Percentiles rank a stretch among this genome's conserved stretches.
Evolutionary conservation across 2,888 invertebrate species (phyloP).

Genomic region (Liodrosophila aerea): DNA sequence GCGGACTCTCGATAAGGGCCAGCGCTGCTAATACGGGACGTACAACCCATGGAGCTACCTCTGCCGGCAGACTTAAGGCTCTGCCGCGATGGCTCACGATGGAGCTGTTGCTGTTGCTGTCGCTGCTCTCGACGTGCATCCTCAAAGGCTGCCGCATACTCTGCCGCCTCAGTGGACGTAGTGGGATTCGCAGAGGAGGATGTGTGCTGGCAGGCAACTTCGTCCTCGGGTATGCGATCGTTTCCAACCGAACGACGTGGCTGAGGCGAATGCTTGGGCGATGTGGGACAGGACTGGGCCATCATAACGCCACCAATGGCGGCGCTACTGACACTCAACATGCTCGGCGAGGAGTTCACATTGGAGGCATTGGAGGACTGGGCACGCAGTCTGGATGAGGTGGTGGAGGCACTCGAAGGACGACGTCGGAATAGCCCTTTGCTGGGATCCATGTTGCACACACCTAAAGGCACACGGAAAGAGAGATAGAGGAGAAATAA

Average conservation of each 20-base stretch:
- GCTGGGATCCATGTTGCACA: conserved; percentile 81
- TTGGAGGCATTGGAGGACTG: conserved; percentile 64
- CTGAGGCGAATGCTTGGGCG: conserved; percentile 80
- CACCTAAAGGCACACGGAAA: conserved; percentile 65
- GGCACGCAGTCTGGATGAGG: conserved; percentile 78
- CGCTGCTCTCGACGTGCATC: conserved; percentile 63
- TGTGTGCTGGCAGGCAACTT: conserved; percentile 66
- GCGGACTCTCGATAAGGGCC: conserved; percentile 53
- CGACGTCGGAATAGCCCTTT: conserved; percentile 82
- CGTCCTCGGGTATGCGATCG: conserved; percentile 80
- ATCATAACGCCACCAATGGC: conserved; percentile 40
- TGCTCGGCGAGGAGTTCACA: conserved; percentile 48
- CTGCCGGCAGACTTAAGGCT: conserved; percentile 31
- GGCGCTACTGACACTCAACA: conserved; percentile 42
- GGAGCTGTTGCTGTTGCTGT: conserved; percentile 46
- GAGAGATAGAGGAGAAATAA: neutral
- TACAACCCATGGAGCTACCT: conserved; percentile 36
- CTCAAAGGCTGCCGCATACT: conserved; percentile 78
- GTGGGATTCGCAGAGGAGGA: conserved; percentile 25
- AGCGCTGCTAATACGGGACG: conserved; percentile 64
- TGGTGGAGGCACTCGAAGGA: conserved; percentile 80
- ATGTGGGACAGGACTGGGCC: conserved; percentile 82
- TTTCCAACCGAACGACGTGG: conserved; percentile 80
- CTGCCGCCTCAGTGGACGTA: conserved; percentile 77
- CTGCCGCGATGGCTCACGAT: conserved; percentile 55